Base-by-base conservation (phyloP, 2,113 vertebrate species). In the Thalassoma bifasciatum region DNA sequence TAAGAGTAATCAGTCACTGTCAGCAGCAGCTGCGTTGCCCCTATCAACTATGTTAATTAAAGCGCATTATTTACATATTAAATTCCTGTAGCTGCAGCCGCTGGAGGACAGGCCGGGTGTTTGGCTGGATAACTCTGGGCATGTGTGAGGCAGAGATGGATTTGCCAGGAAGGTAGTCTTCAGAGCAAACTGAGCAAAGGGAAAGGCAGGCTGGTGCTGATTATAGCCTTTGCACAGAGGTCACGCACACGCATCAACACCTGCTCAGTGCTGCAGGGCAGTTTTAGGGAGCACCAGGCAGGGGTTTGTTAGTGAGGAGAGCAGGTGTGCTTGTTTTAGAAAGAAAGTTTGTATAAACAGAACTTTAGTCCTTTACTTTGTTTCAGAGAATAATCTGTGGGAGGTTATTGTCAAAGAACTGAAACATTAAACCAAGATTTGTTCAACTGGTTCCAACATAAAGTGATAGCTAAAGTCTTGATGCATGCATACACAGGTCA, bases 1-100 rank as follows among this genome's bases (percentile, higher is more conserved):
- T 91, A 71, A 82, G 79, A 91, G 94, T 93, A 95, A 98, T 97
- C 95, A 94, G 94, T 98, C 96, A 97, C 91, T 97, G 96, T 96
- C 96, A 94, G 87, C 92, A 57, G 94, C 96, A 96, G 95, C 96
- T 96, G 96, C 94, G 94, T 94, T 92, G 90, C 93, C 85, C 90
- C 94, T 94, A 95, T 96, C 95, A 95, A 95, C 95, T 95, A 76
- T 93, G 93, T 95, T 98, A 97, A 98, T 97, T 97, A 97, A 95
- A 93, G 87, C 12, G 90, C 93, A 90, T 93, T 94, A 97, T 97
- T 98, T 96, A 94, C 96, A 97, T 98, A 95, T 97, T 96, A 96
- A 94, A 96, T 96, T 96, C 94, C 91, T 94, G 91, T 93, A 90
- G 93, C 92, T 92, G 94, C 94, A 76, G 83, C 95, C 95, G 92